A percentile compares a stretch with the other conserved stretches of the same genome.
Evolutionary conservation across 2,797 vertebrate genomes (phyloP).

Genomic region (Xenopus petersii): DNA sequence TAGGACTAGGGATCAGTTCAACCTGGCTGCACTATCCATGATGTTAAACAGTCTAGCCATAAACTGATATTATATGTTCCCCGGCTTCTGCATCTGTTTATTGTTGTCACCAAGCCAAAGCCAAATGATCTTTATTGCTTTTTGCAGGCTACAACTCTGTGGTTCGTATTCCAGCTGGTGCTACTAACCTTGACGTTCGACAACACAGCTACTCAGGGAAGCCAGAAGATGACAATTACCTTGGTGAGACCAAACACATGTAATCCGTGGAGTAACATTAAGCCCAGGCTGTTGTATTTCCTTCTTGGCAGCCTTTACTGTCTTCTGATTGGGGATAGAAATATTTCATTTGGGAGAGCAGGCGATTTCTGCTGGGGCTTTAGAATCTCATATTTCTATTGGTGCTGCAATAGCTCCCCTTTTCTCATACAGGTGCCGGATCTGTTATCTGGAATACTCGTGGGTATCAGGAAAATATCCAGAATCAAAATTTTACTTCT

Average conservation of each 20-base stretch:
- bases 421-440: no score
- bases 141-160: slow-evolving; percentile 90
- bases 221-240: slow-evolving; percentile 97
- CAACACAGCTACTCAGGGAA: slow-evolving; percentile 98
- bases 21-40: no score
- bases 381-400: neutral
- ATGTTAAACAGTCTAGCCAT: no score
- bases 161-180: slow-evolving; percentile 92
- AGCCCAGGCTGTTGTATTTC: slow-evolving; percentile 6
- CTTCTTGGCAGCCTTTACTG: neutral
- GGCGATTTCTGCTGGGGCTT: neutral
- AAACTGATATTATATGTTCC: no score
- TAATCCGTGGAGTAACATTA: slow-evolving; percentile 7
- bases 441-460: no score
- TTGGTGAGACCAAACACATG: slow-evolving; percentile 76
- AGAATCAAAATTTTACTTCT: no score
- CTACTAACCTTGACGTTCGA: slow-evolving; percentile 94
- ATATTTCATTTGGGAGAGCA: slow-evolving; percentile 15
- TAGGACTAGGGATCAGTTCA: no score
- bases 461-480: no score
- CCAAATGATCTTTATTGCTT: slow-evolving; percentile 14
- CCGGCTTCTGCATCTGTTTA: no score
- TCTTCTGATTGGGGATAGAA: slow-evolving; percentile 9
- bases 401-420: neutral
- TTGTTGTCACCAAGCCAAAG: no score